Evolutionary conservation across 2,797 vertebrate species (phyloP), one percentile per base, ranked within the genome.

Genomic region (Threskiornis aethiopicus): DNA sequence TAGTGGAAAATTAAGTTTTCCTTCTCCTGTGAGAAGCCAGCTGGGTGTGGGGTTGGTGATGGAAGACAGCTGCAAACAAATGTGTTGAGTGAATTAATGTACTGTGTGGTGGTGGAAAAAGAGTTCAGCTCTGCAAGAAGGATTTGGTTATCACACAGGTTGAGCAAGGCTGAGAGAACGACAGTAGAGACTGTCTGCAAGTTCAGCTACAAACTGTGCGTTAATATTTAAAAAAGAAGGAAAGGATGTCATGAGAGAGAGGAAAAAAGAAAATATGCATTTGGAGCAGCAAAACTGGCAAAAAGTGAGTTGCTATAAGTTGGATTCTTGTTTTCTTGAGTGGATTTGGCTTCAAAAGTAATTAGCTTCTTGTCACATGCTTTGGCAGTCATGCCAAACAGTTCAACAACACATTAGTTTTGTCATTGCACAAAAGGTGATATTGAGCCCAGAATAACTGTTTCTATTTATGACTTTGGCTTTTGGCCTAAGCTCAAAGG

Each of bases 391-490:
- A 51, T 95, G 95, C 96, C 95, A 96, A 97, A 93, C 51, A 33
- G 94, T 91, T 96, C 95, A 91, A 95, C 90, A 97, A 84, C 91
- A 96, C 96, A 37, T 97, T 97, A 96, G 94, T 96, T 97, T 97
- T 95, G 94, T 94, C 94, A 76, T 91, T 96, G 89, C 96, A 96
- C 96, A 97, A 97, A 97, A 94, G 90, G 96, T 93, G 95, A 95
- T 97, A 82, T 87, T 96, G 93, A 91, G 87, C 84, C 86, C 89
- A 67, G 90, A 96, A 87, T 93, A 95, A 92, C 89, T 83, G 81
- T 85, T 92, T 93, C 95, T 96, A 96, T 95, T 95, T 96, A 95
- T 92, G 89, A 90, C 71, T 93, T 86, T 91, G 93, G 91, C 90
- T 82, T 92, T 95, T 94, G 91, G 94, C 92, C 84, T 81, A 80